Evolutionary conservation across 2,113 vertebrate species (phyloP).

Genomic region (Sinocyclocheilus maitianheensis): DNA sequence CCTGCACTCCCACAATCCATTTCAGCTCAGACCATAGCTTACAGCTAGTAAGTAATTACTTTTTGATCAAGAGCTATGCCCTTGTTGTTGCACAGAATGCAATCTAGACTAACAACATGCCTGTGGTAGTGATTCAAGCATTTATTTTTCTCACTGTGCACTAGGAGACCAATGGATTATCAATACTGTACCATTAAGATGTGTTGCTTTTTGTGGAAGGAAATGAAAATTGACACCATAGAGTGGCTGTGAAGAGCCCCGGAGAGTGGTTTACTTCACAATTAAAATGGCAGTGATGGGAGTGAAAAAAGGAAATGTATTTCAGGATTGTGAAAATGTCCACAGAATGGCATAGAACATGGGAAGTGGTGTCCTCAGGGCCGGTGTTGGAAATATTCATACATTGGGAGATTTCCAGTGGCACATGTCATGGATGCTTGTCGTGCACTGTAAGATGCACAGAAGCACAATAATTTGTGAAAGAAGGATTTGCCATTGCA

Average conservation of each 20-base stretch:
- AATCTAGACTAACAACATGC: constrained; percentile 52
- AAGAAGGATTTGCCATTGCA: not conserved
- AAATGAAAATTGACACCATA: constrained; percentile 18
- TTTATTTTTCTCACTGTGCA: constrained; percentile 51
- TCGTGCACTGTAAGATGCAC: not conserved
- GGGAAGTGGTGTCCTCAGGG: not conserved
- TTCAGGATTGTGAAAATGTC: not conserved
- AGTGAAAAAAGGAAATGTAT: not conserved
- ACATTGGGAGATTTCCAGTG: not conserved
- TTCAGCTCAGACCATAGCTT: constrained; percentile 46
- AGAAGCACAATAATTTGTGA: not conserved
- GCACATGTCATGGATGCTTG: constrained; percentile 4
- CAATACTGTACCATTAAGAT: constrained; percentile 1
- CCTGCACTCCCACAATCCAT: constrained; percentile 51
- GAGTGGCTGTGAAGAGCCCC: not conserved
- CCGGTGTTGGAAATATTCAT: not conserved
- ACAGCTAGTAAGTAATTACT: constrained; percentile 59
- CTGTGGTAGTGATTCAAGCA: constrained; percentile 35
- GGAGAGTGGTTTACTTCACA: constrained; percentile 24
- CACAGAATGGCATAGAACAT: not conserved
- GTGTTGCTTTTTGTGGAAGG: constrained; percentile 16
- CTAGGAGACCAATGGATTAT: constrained; percentile 26
- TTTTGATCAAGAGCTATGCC: constrained; percentile 46
- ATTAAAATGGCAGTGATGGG: constrained; percentile 14
- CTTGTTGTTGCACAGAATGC: constrained; percentile 50